Evolutionary conservation across 2,113 vertebrate species (phyloP).

Genomic region (Gambusia affinis): DNA sequence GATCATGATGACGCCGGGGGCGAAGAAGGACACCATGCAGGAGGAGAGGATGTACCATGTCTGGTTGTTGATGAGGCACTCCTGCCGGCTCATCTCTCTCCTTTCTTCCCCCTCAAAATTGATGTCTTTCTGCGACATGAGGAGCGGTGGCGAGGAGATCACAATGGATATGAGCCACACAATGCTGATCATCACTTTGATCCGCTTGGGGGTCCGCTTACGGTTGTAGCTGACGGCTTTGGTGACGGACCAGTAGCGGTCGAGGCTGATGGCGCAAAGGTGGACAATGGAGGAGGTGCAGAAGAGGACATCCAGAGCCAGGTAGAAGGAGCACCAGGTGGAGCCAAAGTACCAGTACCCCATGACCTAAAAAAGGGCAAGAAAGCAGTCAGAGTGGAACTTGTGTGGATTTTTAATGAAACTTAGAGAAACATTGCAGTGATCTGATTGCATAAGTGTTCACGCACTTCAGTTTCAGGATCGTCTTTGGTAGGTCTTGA

Average conservation of each 20-base stretch:
- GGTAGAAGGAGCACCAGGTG: constrained; percentile 88
- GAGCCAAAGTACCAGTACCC: constrained; percentile 87
- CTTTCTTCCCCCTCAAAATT: background rate
- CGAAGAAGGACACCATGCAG: constrained; percentile 86
- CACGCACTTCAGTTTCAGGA: background rate
- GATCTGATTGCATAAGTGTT: background rate
- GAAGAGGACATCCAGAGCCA: constrained; percentile 87
- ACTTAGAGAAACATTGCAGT: background rate
- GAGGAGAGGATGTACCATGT: constrained; percentile 91
- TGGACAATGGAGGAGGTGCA: constrained; percentile 90
- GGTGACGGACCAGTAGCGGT: constrained; percentile 89
- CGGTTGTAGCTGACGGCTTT: constrained; percentile 85
- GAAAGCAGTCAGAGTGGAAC: background rate
- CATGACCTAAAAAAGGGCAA: constrained; percentile 71
- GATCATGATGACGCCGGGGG: constrained; percentile 86
- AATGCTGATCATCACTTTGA: constrained; percentile 82
- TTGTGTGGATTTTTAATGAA: background rate
- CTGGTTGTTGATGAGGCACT: constrained; percentile 85
- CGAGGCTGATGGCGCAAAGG: constrained; percentile 89
- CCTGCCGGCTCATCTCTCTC: constrained; percentile 1
- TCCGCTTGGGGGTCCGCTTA: constrained; percentile 82
- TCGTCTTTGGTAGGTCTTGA: background rate
- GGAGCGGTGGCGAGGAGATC: constrained; percentile 86
- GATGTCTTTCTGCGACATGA: constrained; percentile 68
- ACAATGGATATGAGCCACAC: constrained; percentile 84